A percentile compares a stretch with the other conserved stretches of the same genome.
Evolutionary conservation across 2,888 invertebrate species (phyloP).

Genomic region (Cyclophora punctaria): DNA sequence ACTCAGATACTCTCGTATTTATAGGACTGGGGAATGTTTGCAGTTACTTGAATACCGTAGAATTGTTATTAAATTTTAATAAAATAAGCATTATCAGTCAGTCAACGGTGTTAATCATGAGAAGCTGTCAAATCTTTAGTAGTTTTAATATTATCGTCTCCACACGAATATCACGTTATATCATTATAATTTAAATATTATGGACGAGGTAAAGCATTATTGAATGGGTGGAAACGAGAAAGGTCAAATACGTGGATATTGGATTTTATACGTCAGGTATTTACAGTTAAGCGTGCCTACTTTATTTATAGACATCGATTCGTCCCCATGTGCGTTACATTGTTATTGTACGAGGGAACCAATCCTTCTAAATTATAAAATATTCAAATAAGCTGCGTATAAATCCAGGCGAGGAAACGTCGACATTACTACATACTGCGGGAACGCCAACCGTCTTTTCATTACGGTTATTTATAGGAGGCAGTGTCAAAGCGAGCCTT

Average conservation of each 20-base stretch:
- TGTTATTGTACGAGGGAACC: slow-evolving; percentile 34
- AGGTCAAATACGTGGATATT: slow-evolving; percentile 13
- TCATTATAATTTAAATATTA: too few relatives aligned
- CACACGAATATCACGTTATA: too few relatives aligned
- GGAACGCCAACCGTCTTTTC: slow-evolving; percentile 65
- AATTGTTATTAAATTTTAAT: too few relatives aligned
- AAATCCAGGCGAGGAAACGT: slow-evolving; percentile 62
- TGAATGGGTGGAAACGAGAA: slow-evolving; percentile 1
- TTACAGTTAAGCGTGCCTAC: slow-evolving; percentile 10
- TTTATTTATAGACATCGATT: slow-evolving; percentile 6
- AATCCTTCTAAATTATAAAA: slow-evolving; percentile 59
- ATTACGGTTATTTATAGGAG: slow-evolving; percentile 72
- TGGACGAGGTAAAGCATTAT: too few relatives aligned
- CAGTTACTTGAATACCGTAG: background rate
- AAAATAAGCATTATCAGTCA: too few relatives aligned
- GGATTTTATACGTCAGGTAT: slow-evolving; percentile 4
- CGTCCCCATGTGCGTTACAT: slow-evolving; percentile 26
- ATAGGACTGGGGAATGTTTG: slow-evolving; percentile 22
- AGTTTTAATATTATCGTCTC: too few relatives aligned
- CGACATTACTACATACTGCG: slow-evolving; percentile 60
- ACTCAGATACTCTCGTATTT: slow-evolving; percentile 25
- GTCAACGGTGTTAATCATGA: too few relatives aligned
- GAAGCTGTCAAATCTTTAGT: too few relatives aligned
- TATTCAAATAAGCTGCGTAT: slow-evolving; percentile 65
- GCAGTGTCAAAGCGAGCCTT: slow-evolving; percentile 65